Conservation (phyloP, 2,888 invertebrate species). For the Sympetrum striolatum region DNA sequence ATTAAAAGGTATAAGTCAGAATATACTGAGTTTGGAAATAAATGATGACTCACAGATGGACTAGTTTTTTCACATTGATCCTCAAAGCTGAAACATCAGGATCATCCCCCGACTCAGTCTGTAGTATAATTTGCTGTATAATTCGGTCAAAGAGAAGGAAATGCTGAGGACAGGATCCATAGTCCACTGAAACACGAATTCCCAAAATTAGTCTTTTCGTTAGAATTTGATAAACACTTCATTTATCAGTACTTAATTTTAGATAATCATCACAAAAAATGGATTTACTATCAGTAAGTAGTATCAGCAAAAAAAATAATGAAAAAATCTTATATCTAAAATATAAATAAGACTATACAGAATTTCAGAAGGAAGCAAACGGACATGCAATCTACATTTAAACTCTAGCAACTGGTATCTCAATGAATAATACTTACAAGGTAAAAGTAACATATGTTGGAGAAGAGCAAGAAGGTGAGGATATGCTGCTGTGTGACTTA, state of each 20-base stretch:
- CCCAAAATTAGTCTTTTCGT: not conserved
- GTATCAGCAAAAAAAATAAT: not conserved
- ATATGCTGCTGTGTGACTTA: conserved; percentile 91
- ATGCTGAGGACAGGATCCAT: conserved; percentile 86
- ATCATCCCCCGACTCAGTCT: conserved; percentile 73
- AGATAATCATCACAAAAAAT: not conserved
- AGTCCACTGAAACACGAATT: conserved; percentile 71
- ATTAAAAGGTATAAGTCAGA: not conserved
- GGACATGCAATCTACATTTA: not conserved
- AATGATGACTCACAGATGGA: conserved; percentile 68
- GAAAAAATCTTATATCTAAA: not conserved
- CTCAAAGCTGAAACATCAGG: conserved; percentile 86
- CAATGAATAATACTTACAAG: conserved; percentile 66
- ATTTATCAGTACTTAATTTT: too few relatives aligned
- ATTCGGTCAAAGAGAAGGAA: conserved; percentile 95
- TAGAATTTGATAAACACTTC: not conserved
- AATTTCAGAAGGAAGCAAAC: conserved; percentile 47
- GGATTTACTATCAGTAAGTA: not conserved
- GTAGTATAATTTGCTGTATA: conserved; percentile 90
- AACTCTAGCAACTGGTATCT: too few relatives aligned
- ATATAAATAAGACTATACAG: conserved; percentile 49
- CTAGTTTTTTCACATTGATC: conserved; percentile 90
- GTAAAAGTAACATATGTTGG: conserved; percentile 85
- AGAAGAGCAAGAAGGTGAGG: conserved; percentile 90
- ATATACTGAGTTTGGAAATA: not conserved